Base-by-base conservation (phyloP, 2,113 vertebrate genomes). In the Taxidea taxus region DNA sequence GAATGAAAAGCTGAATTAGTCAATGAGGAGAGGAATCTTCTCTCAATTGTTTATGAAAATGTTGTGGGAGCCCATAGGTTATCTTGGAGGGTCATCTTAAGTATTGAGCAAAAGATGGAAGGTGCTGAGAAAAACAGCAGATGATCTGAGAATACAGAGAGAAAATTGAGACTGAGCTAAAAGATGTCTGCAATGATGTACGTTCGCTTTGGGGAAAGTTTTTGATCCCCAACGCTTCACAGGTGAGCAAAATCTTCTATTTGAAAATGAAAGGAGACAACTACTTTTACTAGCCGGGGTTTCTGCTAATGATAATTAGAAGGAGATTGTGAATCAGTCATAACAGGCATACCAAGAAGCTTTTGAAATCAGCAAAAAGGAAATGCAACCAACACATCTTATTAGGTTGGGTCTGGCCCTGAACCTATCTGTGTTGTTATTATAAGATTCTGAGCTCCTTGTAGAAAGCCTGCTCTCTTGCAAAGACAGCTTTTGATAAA, bases 401-500 rank as follows among this genome's bases (percentile, higher is more conserved):
- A 31, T 68, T 15, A 75, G 75, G 37, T 15, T 87, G 31, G 12
- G 5, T 64, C 74, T 66, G 54, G 34, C 25, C 34, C 27, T 4
- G 75, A 58, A 87, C 12, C 54, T 75, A 31, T 84, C 68, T 83
- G 2, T 66, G 23, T 88, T 77, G 39, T 51, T 51, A 12, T 37
- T 70, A 14, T 39, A 60, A 44, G 27, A 74, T 54, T 84, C 51
- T 70, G 62, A 72, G 72, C 70, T 72, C 56, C 7, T 72, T 11
- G 3, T 44, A 84, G n/a, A 80, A 51, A 93, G 23, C 9, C 13
- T 92, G 29, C 4, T 68, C 1, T 94, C 29, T 70, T 95, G 49
- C 23, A 88, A 92, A 77, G 39, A 60, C 44, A 86, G 99, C 99
- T 98, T 99, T 99, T 95, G 99, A 99, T 93, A 99, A 99, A 74